Evolutionary conservation across 2,113 vertebrate species (phyloP).

Genomic region (Pelecanoides urinatrix): DNA sequence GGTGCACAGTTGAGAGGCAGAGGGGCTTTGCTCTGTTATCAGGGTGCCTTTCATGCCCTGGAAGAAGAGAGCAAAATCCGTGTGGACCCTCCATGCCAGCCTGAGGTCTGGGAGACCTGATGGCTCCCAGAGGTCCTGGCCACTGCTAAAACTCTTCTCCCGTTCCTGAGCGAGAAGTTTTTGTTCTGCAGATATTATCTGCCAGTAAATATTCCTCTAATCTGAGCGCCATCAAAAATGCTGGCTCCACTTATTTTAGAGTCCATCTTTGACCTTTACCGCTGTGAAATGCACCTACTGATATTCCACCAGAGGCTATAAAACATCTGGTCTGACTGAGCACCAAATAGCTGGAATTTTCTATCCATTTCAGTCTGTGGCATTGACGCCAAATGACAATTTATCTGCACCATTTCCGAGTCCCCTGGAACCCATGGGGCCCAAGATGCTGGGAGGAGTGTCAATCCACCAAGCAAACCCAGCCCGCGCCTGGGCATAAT

Average conservation of each 20-base stretch:
- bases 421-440: neutral
- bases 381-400: constrained; percentile 2
- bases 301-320: constrained; percentile 56
- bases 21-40: neutral
- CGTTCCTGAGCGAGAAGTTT: neutral
- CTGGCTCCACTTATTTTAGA: constrained; percentile 41
- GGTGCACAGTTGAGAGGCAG: neutral
- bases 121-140: neutral
- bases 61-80: neutral
- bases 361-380: neutral
- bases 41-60: neutral
- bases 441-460: neutral
- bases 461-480: neutral
- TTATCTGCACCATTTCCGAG: constrained; percentile 14
- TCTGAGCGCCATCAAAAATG: constrained; percentile 22
- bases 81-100: neutral
- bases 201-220: constrained; percentile 32
- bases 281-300: constrained; percentile 23
- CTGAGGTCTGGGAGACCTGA: neutral
- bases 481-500: rapidly evolving
- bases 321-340: constrained; percentile 48
- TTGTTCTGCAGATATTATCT: neutral
- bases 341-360: constrained; percentile 42
- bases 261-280: constrained; percentile 39
- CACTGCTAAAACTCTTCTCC: neutral